Evolutionary conservation across 2,888 invertebrate genomes (phyloP).

Genomic region (Zhuqinia jingwanae): DNA sequence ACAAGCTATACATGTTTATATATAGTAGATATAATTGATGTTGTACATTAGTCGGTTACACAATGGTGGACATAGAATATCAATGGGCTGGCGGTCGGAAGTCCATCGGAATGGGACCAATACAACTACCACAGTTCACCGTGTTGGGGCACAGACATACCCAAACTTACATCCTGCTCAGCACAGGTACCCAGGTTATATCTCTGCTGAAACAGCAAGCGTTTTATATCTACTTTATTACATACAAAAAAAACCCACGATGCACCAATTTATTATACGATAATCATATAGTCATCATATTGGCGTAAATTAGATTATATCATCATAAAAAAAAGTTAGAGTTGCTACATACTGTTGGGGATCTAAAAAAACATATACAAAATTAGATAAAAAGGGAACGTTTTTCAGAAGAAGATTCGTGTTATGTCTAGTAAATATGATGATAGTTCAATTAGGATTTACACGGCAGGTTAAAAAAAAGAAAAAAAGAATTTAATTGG

Average conservation of each 20-base stretch:
- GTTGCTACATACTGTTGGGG: not conserved
- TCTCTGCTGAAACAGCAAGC: conserved; percentile 71
- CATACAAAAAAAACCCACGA: conserved; percentile 15
- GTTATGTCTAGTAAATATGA: no score
- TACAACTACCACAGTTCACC: conserved; percentile 98
- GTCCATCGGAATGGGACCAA: conserved; percentile 97
- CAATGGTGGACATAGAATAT: conserved; percentile 98
- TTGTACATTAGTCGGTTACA: conserved; percentile 91
- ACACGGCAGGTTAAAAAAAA: not conserved
- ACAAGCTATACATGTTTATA: conserved; percentile 52
- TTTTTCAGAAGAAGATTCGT: not conserved
- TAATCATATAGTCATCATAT: not conserved
- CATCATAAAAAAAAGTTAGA: not conserved
- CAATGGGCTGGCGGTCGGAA: conserved; percentile 96
- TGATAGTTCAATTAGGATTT: no score
- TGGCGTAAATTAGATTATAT: conserved; percentile 31
- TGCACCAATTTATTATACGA: conserved; percentile 41
- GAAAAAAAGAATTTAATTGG: not conserved
- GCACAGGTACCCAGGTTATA: conserved; percentile 90
- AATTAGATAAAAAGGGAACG: no score
- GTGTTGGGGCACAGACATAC: conserved; percentile 97
- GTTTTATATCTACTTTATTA: conserved; percentile 65
- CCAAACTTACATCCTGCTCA: conserved; percentile 95
- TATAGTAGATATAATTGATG: conserved; percentile 68
- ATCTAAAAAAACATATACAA: no score